A percentile compares a stretch with the other conserved stretches of the same genome.
phyloP scores from a whole-genome alignment of 2,888 invertebrate genomes.

The Synergus japonicus region DNA sequence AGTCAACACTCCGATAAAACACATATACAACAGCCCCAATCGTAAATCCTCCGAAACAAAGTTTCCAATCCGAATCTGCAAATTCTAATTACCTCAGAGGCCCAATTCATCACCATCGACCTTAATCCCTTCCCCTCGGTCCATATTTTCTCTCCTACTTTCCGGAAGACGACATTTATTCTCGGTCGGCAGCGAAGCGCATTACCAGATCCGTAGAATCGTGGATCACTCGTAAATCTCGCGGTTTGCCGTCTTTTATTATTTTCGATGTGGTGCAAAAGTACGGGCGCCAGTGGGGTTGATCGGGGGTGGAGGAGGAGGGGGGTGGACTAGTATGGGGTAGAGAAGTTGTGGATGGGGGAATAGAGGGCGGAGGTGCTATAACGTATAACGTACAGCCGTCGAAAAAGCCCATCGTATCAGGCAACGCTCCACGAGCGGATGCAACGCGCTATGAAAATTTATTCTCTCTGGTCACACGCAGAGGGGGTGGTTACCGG shows the following conservation, averaged over 20 bases:
- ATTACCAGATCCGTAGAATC: constrained; percentile 3
- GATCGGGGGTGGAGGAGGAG: constrained; percentile 28
- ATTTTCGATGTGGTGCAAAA: constrained; percentile 18
- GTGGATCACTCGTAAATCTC: constrained; percentile 14
- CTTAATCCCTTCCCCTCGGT: background rate
- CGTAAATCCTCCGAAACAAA: constrained; percentile 18
- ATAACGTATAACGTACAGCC: constrained; percentile 51
- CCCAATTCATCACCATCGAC: constrained; percentile 10
- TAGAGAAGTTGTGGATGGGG: constrained; percentile 1
- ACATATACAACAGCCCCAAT: background rate
- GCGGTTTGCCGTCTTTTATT: constrained; percentile 4
- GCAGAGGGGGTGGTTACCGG: constrained; percentile 56
- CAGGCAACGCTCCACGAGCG: constrained; percentile 43
- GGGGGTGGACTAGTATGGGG: constrained; percentile 42
- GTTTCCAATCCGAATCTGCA: background rate
- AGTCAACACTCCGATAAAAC: no score
- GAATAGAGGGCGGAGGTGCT: constrained; percentile 46
- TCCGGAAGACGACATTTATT: constrained; percentile 13
- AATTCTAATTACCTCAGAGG: constrained; percentile 10
- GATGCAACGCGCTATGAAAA: constrained; percentile 64
- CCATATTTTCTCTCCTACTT: constrained; percentile 4
- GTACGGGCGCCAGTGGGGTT: background rate
- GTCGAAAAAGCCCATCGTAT: constrained; percentile 56
- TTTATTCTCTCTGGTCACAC: constrained; percentile 65
- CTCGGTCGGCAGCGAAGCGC: background rate